phyloP scores from a whole-genome alignment of 1,140 invertebrate species.

The Heliconius nattereri region DNA sequence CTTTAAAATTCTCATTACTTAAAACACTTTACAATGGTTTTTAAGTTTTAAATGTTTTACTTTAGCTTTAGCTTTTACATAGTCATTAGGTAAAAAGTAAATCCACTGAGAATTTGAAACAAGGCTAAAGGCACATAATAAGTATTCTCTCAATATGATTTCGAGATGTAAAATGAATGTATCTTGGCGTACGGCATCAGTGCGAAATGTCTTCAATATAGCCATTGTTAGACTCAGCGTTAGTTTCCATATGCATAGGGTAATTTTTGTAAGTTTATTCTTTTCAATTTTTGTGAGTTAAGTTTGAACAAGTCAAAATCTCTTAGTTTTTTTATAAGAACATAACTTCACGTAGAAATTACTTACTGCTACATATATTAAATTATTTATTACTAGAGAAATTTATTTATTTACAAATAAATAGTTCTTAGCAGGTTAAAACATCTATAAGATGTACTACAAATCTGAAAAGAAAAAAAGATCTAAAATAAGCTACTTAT shows the following conservation, averaged over 20 bases:
- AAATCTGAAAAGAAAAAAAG: constrained; percentile 63
- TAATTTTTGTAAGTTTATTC: constrained; percentile 24
- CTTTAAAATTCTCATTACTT: no score
- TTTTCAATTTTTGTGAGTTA: background rate
- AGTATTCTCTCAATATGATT: constrained; percentile 34
- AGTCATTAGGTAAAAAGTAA: background rate
- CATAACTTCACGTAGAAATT: no score
- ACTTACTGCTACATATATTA: background rate
- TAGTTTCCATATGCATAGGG: constrained; percentile 42
- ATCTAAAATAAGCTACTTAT: background rate
- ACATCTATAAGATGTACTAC: constrained; percentile 66
- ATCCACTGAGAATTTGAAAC: background rate
- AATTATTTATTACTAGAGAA: background rate
- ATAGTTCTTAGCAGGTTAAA: constrained; percentile 66
- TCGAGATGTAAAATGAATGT: constrained; percentile 48
- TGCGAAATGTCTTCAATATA: constrained; percentile 52
- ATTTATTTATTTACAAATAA: constrained; percentile 37
- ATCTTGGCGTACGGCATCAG: constrained; percentile 57
- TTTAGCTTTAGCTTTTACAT: no score
- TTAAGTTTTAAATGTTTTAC: no score
- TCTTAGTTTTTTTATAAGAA: no score
- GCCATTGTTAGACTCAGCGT: constrained; percentile 45
- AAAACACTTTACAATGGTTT: no score
- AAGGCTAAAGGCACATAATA: background rate
- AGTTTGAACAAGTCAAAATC: background rate